Evolutionary conservation across 2,113 vertebrate species (phyloP).

Genomic region (Cephalopholis sonnerati): DNA sequence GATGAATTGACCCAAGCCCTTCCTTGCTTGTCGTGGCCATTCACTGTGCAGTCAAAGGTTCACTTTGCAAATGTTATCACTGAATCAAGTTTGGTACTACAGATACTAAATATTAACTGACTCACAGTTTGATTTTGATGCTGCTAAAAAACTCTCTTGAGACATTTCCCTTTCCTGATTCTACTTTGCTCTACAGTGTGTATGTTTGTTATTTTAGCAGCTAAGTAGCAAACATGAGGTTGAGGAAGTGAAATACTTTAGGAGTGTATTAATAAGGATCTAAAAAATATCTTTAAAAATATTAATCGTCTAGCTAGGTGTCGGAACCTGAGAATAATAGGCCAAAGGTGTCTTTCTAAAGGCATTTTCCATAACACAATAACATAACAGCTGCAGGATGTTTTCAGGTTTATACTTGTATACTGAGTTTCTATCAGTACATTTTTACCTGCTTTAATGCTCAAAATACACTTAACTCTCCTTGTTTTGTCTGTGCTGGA

Average conservation of each 20-base stretch:
- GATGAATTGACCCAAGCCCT: slow-evolving; percentile 5
- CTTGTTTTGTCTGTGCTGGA: too few relatives aligned
- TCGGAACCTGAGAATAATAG: not conserved
- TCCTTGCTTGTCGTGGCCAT: not conserved
- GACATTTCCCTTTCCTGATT: slow-evolving; percentile 1
- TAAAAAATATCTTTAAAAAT: not conserved
- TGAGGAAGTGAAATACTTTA: not conserved
- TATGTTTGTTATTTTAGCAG: not conserved
- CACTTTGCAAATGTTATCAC: not conserved
- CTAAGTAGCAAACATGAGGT: not conserved
- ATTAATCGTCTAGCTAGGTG: not conserved
- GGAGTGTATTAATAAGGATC: not conserved
- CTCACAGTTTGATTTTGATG: not conserved
- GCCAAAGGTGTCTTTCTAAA: not conserved
- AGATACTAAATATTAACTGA: not conserved
- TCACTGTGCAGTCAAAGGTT: not conserved
- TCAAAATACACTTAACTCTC: too few relatives aligned
- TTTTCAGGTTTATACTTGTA: too few relatives aligned
- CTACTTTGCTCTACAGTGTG: not conserved
- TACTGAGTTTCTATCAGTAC: too few relatives aligned
- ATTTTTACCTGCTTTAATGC: too few relatives aligned
- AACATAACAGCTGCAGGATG: not conserved
- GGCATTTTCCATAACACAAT: not conserved
- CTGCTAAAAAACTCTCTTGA: not conserved
- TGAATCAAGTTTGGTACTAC: not conserved